Percentiles rank a stretch among this genome's conserved stretches.
phyloP scores from a whole-genome alignment of 2,113 vertebrate genomes.

The Triplophysa siluroides region DNA sequence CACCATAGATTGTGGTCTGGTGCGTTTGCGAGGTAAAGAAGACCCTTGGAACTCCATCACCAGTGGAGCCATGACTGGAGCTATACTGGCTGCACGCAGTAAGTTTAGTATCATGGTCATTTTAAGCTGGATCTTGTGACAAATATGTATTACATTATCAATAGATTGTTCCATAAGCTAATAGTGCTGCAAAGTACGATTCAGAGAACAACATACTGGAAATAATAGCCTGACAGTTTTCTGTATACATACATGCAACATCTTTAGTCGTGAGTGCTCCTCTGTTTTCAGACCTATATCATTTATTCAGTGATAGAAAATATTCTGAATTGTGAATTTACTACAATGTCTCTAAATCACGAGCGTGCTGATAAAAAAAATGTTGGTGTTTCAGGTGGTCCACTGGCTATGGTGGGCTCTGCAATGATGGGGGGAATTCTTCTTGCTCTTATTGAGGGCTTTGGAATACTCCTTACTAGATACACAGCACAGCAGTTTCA shows the following conservation, averaged over 20 bases:
- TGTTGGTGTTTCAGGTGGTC: slow-evolving; percentile 77
- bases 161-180: not conserved
- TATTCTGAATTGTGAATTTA: not conserved
- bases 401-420: slow-evolving; percentile 87
- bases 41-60: slow-evolving; percentile 93
- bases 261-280: not conserved
- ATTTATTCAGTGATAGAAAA: too few relatives aligned
- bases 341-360: not conserved
- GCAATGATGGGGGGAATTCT: slow-evolving; percentile 89
- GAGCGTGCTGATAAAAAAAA: not conserved
- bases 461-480: slow-evolving; percentile 86
- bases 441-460: slow-evolving; percentile 85
- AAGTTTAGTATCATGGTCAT: slow-evolving; percentile 56
- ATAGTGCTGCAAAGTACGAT: not conserved
- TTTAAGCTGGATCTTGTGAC: too few relatives aligned
- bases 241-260: not conserved
- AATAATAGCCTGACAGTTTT: not conserved
- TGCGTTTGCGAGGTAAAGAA: slow-evolving; percentile 83
- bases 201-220: not conserved
- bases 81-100: slow-evolving; percentile 87
- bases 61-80: slow-evolving; percentile 85
- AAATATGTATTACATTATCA: not conserved
- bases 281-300: not conserved
- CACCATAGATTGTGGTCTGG: slow-evolving; percentile 87
- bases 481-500: slow-evolving; percentile 89